A percentile compares a stretch with the other conserved stretches of the same genome.
Conservation (phyloP, 2,113 vertebrate genomes). For the Sander lucioperca region DNA sequence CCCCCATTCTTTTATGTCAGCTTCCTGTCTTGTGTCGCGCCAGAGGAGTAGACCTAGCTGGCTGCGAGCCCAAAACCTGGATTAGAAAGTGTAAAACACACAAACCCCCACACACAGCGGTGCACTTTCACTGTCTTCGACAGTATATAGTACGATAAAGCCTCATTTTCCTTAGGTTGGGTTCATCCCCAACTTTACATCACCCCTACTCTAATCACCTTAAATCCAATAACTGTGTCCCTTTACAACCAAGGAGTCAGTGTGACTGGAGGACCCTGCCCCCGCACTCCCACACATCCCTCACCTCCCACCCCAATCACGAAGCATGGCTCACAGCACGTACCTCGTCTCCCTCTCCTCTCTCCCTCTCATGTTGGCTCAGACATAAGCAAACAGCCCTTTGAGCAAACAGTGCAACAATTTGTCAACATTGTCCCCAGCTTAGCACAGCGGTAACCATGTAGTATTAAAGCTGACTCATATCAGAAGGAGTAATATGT, state of each 20-base stretch:
- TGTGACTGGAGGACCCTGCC: conserved; percentile 74
- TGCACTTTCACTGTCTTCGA: conserved; percentile 44
- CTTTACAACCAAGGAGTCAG: conserved; percentile 79
- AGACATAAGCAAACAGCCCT: conserved; percentile 83
- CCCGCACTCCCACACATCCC: conserved; percentile 63
- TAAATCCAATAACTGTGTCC: conserved; percentile 54
- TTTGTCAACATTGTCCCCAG: conserved; percentile 64
- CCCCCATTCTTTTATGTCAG: conserved; percentile 82
- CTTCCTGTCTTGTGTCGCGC: conserved; percentile 87
- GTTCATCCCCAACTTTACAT: conserved; percentile 42
- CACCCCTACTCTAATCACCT: conserved; percentile 43
- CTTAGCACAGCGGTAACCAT: conserved; percentile 10
- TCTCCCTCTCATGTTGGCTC: conserved; percentile 80
- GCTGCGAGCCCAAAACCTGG: conserved; percentile 72
- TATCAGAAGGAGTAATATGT: background rate
- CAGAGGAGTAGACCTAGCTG: conserved; percentile 77
- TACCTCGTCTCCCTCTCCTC: conserved; percentile 79
- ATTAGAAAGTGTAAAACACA: conserved; percentile 55
- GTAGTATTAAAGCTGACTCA: conserved; percentile 36
- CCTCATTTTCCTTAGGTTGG: background rate
- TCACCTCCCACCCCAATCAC: conserved; percentile 70
- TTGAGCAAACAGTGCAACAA: conserved; percentile 79
- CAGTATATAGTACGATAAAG: conserved; percentile 41
- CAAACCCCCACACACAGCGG: conserved; percentile 24
- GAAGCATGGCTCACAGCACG: conserved; percentile 84